phyloP scores from a whole-genome alignment of 2,797 vertebrate genomes.

The Limosa lapponica region DNA sequence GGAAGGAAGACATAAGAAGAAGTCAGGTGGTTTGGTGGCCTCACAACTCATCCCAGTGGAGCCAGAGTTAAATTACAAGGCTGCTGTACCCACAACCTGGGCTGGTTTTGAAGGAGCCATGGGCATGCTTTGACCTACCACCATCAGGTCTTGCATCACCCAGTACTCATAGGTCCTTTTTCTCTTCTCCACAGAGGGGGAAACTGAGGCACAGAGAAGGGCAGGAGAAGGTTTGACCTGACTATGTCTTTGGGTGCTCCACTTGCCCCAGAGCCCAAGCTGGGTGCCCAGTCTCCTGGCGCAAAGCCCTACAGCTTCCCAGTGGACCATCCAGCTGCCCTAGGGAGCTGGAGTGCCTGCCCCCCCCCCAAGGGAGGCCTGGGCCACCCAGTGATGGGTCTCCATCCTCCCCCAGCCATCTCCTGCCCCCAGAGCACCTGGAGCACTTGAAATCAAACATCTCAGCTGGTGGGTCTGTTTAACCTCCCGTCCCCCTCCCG shows the following conservation, averaged over 20 bases:
- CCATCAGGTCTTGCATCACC: rapidly evolving
- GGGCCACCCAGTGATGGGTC: rapidly evolving
- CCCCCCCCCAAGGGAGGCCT: not conserved
- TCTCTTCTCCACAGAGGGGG: not conserved
- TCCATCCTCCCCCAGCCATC: not conserved
- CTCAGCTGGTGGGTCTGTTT: not conserved
- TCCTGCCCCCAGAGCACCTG: not conserved
- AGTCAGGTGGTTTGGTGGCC: not conserved
- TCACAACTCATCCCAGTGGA: not conserved
- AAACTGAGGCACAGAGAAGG: not conserved
- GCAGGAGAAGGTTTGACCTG: not conserved
- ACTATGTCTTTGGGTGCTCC: rapidly evolving
- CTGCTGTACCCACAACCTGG: not conserved
- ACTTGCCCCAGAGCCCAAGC: not conserved
- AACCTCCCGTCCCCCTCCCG: rapidly evolving
- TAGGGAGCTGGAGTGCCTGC: rapidly evolving
- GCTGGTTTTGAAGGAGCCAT: not conserved
- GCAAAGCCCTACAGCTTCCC: not conserved
- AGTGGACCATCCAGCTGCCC: too few relatives aligned
- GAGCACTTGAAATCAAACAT: not conserved
- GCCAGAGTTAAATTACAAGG: not conserved
- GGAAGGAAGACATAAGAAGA: not conserved
- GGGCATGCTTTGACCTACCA: not conserved
- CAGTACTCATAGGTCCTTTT: not conserved
- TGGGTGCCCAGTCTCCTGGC: not conserved